Evolutionary conservation across 2,888 invertebrate species (phyloP), one percentile per base, ranked within the genome.

Genomic region (Psylliodes chrysocephalus): DNA sequence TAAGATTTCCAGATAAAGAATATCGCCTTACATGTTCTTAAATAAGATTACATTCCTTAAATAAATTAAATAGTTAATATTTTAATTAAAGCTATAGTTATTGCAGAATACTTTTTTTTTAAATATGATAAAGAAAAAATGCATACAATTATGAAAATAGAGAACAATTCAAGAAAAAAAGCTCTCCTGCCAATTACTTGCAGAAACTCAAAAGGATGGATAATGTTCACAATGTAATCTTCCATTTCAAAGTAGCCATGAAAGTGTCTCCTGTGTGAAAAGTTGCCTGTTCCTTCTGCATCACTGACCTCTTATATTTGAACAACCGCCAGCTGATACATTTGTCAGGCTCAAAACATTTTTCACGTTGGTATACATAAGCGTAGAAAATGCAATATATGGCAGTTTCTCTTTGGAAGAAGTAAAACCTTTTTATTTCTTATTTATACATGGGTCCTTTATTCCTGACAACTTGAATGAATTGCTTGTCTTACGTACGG

Each of bases 281-380:
- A 68, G 71, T 67, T 49, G 69, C 65, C 60, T 51, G 53, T 61
- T 60, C 54, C 61, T 63, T 67, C 60, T 55, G 49, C 55, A 60
- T 63, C 66, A 63, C 38, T 60, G 63, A 65, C 69, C 70, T 60
- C 60, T 63, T 69, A 60, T 66, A 59, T 66, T 66, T 67, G 68
- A 60, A 60, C 60, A 69, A 67, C 61, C 63, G 64, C 60, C 61
- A 61, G 65, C 66, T 68, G 70, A 71, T 71, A 68, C 64, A 71
- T 71, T 71, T 69, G 68, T 69, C 68, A 71, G 63, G 64, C 65
- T 66, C 60, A 66, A 67, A 64, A 60, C 56, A 56, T 52, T 64
- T 68, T 68, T 67, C 55, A 60, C 25, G 44, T 46, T 52, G 46
- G 56, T 60, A 28, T 60, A 49, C 28, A 46, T 44, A 55, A 22